phyloP scores from a whole-genome alignment of 2,888 invertebrate species.

The Nomada ruficornis region DNA sequence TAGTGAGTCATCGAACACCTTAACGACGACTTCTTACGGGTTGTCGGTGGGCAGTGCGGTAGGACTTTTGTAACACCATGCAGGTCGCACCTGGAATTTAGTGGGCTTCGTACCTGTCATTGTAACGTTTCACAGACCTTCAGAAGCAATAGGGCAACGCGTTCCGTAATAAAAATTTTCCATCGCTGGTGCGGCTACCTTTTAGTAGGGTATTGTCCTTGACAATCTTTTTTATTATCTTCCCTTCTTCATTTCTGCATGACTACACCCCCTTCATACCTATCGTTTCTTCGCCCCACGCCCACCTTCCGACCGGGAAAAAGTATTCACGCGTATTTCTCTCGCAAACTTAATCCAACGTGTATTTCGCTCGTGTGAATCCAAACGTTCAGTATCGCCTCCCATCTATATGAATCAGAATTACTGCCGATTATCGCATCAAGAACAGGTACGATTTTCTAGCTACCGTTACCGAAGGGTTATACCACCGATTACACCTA shows the following conservation, averaged over 20 bases:
- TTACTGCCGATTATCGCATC: too few relatives aligned
- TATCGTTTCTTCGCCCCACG: neutral
- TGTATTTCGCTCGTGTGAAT: too few relatives aligned
- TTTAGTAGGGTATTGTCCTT: neutral
- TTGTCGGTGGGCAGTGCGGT: constrained; percentile 6
- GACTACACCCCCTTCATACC: constrained; percentile 5
- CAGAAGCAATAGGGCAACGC: neutral
- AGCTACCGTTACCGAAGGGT: neutral
- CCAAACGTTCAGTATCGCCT: too few relatives aligned
- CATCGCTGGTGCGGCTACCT: neutral
- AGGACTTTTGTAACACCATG: constrained; percentile 14
- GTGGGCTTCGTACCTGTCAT: neutral
- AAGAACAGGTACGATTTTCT: too few relatives aligned
- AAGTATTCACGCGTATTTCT: constrained; percentile 16
- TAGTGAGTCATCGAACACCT: constrained; percentile 34
- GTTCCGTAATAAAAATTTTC: constrained; percentile 1
- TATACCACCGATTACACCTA: neutral
- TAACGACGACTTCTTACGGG: constrained; percentile 21
- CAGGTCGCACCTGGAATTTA: neutral
- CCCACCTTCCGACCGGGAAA: neutral
- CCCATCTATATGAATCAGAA: too few relatives aligned
- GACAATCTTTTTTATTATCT: neutral
- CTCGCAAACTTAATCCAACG: neutral
- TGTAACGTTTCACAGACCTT: neutral
- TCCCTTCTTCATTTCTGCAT: neutral